Base-by-base conservation (phyloP, 2,797 vertebrate species). In the Tachyglossus aculeatus region DNA sequence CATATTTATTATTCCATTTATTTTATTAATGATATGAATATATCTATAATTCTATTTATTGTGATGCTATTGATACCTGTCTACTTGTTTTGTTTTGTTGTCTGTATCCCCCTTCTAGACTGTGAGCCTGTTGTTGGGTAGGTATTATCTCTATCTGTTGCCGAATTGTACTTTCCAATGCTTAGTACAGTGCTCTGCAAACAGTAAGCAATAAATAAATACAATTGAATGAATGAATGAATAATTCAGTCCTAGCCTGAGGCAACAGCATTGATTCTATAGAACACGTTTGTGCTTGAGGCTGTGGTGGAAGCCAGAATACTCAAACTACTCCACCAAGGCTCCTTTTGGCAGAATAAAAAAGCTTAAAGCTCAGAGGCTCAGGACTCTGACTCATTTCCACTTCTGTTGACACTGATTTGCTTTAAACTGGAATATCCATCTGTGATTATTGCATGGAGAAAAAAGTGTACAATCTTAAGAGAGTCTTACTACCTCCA, bases 231-330 rank as follows among this genome's bases (percentile, higher is more conserved):
- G n/a, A n/a, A n/a, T n/a, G n/a, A n/a, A n/a, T n/a, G 72, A 62
- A 51, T 38, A 52, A 65, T 65, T 62, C 67, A 85, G 83, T 22
- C 33, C 8, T 67, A 11, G 34, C 50, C 76, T 50, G 55, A 82
- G 60, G 68, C 53, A 79, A 77, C 67, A 76, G 50, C 71, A 77
- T 22, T 75, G 74, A 59, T 50, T 69, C 57, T 66, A 14, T 53
- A 40, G 60, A 75, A 47, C 57, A n/a, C n/a, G 50, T 64, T 66
- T 73, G 51, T 82, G 77, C 14, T 45, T 44, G 33, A 67, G 62
- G 22, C 38, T 70, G 67, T 65, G 80, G 61, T 29, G 31, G 31
- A 55, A 57, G 41, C 53, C 50, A 61, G 60, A 75, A 57, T 33
- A 33, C 59, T 65, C 44, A 36, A 36, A 14, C 21, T 45, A 22